A percentile compares a stretch with the other conserved stretches of the same genome.
Conservation (phyloP, 2,113 vertebrate genomes). For the Scatophagus argus region DNA sequence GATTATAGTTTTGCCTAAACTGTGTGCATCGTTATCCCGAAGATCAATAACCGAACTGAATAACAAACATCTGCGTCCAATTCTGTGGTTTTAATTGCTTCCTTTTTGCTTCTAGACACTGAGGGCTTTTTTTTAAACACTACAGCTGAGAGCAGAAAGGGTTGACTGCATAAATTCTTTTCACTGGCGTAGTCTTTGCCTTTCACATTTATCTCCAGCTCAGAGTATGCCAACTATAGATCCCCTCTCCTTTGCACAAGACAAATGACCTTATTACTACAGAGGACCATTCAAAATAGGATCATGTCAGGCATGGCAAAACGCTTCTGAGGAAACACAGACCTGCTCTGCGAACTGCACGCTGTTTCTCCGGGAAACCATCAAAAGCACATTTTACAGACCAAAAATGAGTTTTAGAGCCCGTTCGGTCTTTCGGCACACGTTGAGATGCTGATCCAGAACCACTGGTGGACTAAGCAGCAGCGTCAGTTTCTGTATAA, state of each 20-base stretch:
- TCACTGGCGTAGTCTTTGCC: slow-evolving; percentile 48
- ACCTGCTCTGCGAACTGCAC: slow-evolving; percentile 25
- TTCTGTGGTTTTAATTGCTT: slow-evolving; percentile 31
- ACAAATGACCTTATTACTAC: slow-evolving; percentile 83
- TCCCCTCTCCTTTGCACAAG: slow-evolving; percentile 75
- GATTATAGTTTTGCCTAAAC: not conserved
- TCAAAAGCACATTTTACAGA: slow-evolving; percentile 58
- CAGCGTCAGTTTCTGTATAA: slow-evolving; percentile 31
- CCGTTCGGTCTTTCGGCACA: slow-evolving; percentile 50
- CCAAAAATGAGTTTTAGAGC: slow-evolving; percentile 39
- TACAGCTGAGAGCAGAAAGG: slow-evolving; percentile 22
- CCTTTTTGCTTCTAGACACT: slow-evolving; percentile 28
- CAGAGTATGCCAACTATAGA: slow-evolving; percentile 76
- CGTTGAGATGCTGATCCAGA: slow-evolving; percentile 42
- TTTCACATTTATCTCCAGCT: slow-evolving; percentile 74
- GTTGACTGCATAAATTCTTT: slow-evolving; percentile 50
- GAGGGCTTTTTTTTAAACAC: not conserved
- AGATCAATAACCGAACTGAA: slow-evolving; percentile 27
- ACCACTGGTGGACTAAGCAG: slow-evolving; percentile 12
- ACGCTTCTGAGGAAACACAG: slow-evolving; percentile 58
- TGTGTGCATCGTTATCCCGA: not conserved
- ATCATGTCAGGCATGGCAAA: slow-evolving; percentile 72
- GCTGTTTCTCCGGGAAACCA: slow-evolving; percentile 39
- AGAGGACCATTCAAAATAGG: slow-evolving; percentile 80
- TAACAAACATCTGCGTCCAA: slow-evolving; percentile 17